A percentile compares a stretch with the other conserved stretches of the same genome.
These are phyloP conservation scores for Elgaria multicarinata DNA, from an alignment of 2,113 vertebrate species.

Conservation along the genomic window DNA sequence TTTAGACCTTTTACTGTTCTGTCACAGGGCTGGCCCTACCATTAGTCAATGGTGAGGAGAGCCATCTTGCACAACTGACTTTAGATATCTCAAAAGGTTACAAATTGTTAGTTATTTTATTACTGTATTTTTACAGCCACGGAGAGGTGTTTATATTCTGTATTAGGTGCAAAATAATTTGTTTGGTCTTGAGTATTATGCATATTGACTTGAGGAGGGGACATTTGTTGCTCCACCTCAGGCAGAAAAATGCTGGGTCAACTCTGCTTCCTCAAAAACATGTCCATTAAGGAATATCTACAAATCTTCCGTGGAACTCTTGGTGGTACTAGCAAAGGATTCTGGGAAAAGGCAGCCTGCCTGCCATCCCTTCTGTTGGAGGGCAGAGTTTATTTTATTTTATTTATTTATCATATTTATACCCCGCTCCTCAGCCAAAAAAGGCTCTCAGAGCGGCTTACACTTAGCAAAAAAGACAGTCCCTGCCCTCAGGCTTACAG, in stretches of 20 bases:
- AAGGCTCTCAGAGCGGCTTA: too few species aligned
- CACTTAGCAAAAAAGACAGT: too few species aligned
- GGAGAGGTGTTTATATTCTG: background rate
- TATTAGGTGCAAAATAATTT: background rate
- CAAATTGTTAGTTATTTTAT: background rate
- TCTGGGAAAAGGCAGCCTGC: too few species aligned
- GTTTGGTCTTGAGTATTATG: background rate
- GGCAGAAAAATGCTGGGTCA: too few species aligned
- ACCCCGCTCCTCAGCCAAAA: too few species aligned
- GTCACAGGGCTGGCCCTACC: background rate
- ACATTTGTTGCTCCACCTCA: too few species aligned
- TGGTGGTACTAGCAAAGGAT: background rate
- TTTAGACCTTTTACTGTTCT: background rate
- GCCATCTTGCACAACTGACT: background rate
- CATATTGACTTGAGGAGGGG: too few species aligned
- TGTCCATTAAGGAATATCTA: background rate
- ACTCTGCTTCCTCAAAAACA: background rate
- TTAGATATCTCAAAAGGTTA: background rate
- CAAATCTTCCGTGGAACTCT: background rate
- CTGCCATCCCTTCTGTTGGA: too few species aligned
- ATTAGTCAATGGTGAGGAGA: background rate
- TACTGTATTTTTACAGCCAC: background rate
- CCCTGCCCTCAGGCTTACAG: too few species aligned
- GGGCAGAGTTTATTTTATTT: too few species aligned
- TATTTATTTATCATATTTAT: too few species aligned